Base-by-base conservation (phyloP, 2,113 vertebrate genomes). In the Ochotona princeps region DNA sequence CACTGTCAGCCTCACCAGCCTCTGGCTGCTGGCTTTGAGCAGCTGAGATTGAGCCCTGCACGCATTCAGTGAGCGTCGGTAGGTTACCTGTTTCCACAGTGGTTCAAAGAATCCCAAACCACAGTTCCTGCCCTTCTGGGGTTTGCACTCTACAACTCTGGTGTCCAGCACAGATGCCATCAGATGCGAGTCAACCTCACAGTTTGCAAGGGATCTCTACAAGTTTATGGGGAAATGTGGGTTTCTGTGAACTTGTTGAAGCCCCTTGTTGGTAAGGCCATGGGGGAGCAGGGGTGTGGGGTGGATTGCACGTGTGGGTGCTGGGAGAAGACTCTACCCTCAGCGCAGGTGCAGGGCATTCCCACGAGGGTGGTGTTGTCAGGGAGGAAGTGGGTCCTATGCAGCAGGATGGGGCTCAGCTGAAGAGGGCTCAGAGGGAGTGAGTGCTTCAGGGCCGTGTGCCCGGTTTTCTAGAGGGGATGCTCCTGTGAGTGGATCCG, bases 271-370 rank as follows among this genome's bases (percentile, higher is more conserved):
- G 14, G 14, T 13, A 57, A 18, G 20, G 44, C 25, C 3, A 0
- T 2, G 0, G 2, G 1, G 32, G 61, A 23, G 28, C 0, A 2
- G 20, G 7, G 20, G 8, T 10, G 0, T 0, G 0, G n/a, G 20
- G 5, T 14, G 30, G 15, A 32, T 9, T 13, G 20, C 35, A 25
- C 1, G 32, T 1, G 1, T 12, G 7, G 65, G 5, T 11, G 26
- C 61, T 25, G 5, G 28, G 51, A n/a, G 8, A 1, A 0, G 26
- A 25, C 9, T 4, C 38, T 13, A 6, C 26, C 38, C 18, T 9
- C 1, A 23, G 23, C 38, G 18, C 11, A 18, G 49, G 44, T 26
- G 9, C 4, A 6, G 28, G 60, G 54, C 18, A 4, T 9, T 18
- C 60, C 23, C 21, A 65, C 2, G 3, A 7, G 21, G 23, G 35